Conservation (phyloP, 2,113 vertebrate genomes). For the Sialia sialis region DNA sequence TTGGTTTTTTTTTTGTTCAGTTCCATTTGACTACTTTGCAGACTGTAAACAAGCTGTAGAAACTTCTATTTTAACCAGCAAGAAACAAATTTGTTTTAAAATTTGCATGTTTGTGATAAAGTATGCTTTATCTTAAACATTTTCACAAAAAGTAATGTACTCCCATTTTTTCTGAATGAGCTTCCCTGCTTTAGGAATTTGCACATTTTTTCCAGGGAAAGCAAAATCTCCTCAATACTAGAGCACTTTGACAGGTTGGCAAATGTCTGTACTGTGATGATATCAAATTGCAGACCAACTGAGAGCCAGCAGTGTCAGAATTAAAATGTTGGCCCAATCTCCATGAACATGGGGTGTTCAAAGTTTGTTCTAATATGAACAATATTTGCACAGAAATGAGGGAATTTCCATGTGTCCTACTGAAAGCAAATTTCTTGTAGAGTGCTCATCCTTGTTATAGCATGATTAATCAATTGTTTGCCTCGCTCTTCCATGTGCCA, state of each 20-base stretch:
- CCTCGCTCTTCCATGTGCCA: background rate
- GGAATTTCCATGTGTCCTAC: background rate
- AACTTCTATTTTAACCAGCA: background rate
- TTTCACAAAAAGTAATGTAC: background rate
- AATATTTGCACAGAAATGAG: background rate
- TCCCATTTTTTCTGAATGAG: background rate
- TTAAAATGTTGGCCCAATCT: background rate
- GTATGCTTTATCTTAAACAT: background rate
- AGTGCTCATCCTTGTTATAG: accelerated
- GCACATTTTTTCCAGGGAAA: background rate
- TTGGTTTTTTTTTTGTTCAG: background rate
- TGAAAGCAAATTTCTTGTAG: background rate
- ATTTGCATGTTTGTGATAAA: background rate
- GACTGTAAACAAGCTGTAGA: background rate
- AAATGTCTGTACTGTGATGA: background rate
- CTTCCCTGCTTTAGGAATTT: background rate
- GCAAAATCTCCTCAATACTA: background rate
- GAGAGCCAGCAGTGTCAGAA: background rate
- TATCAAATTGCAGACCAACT: background rate
- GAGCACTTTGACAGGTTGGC: background rate
- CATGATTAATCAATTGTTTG: background rate
- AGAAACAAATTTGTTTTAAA: conserved; percentile 17
- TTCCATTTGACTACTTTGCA: conserved; percentile 9
- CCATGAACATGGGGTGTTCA: background rate
- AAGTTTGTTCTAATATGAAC: background rate